Evolutionary conservation across 30 jellyfish, hydroid and myxozoan genomes (phyloP).

Genomic region (Chrysaora quinquecirrha): DNA sequence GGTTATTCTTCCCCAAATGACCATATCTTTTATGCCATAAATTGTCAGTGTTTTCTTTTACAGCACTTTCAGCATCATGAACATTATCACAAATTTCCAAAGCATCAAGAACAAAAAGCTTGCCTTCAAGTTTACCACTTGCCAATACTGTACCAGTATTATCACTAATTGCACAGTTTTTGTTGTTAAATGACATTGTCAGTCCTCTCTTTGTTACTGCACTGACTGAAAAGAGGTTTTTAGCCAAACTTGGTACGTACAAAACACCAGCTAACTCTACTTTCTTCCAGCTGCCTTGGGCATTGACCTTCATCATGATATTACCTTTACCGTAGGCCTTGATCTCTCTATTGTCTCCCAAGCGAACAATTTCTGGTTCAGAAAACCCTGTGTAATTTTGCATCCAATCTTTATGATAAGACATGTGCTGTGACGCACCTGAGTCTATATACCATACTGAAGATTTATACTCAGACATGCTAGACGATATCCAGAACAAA

Average conservation of each 20-base stretch:
- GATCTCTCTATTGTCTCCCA: slow-evolving; percentile 32
- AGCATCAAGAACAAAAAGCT: slow-evolving; percentile 32
- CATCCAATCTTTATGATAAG: slow-evolving; percentile 24
- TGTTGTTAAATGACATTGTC: slow-evolving; percentile 6
- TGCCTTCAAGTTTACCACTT: slow-evolving; percentile 7
- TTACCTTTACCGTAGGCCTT: slow-evolving; percentile 31
- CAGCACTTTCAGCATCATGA: not conserved
- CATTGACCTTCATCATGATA: not conserved
- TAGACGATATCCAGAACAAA: too few species aligned
- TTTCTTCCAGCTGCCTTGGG: slow-evolving; percentile 10
- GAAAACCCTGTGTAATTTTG: not conserved
- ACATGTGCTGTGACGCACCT: slow-evolving; percentile 57
- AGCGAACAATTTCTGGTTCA: slow-evolving; percentile 18
- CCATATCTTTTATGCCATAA: slow-evolving; percentile 66
- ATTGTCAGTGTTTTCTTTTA: slow-evolving; percentile 20
- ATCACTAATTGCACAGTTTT: not conserved
- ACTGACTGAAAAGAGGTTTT: slow-evolving; percentile 26
- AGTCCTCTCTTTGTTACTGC: slow-evolving; percentile 29
- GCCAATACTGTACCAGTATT: not conserved
- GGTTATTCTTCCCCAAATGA: slow-evolving; percentile 23
- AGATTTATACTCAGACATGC: too few species aligned
- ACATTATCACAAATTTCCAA: too few species aligned
- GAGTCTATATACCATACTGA: slow-evolving; percentile 41
- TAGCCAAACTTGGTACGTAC: slow-evolving; percentile 17
- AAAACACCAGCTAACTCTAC: not conserved